A percentile compares a stretch with the other conserved stretches of the same genome.
These are phyloP conservation scores for Tychaedon coryphoeus DNA, from an alignment of 2,113 vertebrate genomes.

Conservation along the genomic window DNA sequence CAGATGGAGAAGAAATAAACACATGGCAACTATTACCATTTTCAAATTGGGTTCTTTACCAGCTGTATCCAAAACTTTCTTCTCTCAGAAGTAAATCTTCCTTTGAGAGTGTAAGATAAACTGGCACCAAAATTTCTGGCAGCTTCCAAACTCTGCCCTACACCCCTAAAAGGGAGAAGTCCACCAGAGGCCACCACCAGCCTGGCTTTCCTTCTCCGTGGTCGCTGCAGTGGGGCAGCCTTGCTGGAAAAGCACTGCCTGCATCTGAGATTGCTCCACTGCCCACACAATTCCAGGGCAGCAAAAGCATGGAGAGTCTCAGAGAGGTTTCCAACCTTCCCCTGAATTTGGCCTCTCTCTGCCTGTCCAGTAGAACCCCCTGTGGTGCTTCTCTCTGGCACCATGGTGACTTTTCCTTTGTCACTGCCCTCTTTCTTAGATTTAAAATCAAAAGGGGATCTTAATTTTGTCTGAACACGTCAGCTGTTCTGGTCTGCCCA, in stretches of 20 bases:
- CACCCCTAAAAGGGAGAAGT: not conserved
- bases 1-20: not conserved
- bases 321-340: not conserved
- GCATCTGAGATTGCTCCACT: too few relatives aligned
- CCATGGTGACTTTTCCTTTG: not conserved
- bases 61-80: not conserved
- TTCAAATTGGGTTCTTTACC: not conserved
- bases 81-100: not conserved
- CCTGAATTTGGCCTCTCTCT: not conserved
- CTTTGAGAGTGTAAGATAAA: not conserved
- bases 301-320: not conserved
- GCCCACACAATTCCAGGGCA: not conserved
- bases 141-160: not conserved
- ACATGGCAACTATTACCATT: not conserved
- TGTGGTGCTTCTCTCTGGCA: not conserved
- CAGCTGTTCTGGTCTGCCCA: not conserved
- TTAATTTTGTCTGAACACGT: not conserved
- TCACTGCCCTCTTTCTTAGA: not conserved
- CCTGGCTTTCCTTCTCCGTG: not conserved
- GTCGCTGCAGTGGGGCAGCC: too few relatives aligned
- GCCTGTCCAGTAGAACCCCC: not conserved
- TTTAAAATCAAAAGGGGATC: not conserved
- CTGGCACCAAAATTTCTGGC: not conserved
- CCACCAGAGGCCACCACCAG: not conserved
- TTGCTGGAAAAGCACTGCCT: not conserved